Evolutionary conservation across 2,113 vertebrate species (phyloP).

Genomic region (Mesitornis unicolor): DNA sequence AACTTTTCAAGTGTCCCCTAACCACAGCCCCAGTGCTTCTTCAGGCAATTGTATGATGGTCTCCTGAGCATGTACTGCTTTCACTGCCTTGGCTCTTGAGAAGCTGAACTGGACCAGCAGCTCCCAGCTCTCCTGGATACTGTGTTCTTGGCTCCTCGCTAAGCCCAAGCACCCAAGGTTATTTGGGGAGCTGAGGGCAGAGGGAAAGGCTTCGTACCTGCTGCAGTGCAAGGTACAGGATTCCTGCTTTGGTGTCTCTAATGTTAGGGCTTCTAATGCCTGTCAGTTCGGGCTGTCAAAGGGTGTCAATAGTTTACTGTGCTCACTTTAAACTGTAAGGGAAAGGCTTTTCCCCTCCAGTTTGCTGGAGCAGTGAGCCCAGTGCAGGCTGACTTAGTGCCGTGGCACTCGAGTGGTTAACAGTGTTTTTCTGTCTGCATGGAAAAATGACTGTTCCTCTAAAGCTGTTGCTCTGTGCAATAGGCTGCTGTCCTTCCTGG

Average conservation of each 20-base stretch:
- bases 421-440: background rate
- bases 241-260: background rate
- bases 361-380: background rate
- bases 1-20: background rate
- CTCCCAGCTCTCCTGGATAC: background rate
- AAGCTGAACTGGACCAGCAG: fast-evolving
- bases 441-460: background rate
- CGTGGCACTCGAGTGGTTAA: background rate
- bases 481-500: constrained; percentile 19
- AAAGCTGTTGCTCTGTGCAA: background rate
- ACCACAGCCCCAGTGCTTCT: background rate
- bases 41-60: background rate
- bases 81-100: background rate
- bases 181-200: background rate
- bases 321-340: background rate
- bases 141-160: background rate
- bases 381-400: background rate
- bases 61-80: background rate
- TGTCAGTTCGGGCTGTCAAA: background rate
- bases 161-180: background rate
- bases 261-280: background rate
- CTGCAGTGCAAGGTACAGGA: background rate
- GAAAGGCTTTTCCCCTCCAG: background rate
- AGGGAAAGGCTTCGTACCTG: background rate
- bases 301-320: background rate